Conservation (phyloP, 1,140 invertebrate species). For the Lamellibrachia luymesi region DNA sequence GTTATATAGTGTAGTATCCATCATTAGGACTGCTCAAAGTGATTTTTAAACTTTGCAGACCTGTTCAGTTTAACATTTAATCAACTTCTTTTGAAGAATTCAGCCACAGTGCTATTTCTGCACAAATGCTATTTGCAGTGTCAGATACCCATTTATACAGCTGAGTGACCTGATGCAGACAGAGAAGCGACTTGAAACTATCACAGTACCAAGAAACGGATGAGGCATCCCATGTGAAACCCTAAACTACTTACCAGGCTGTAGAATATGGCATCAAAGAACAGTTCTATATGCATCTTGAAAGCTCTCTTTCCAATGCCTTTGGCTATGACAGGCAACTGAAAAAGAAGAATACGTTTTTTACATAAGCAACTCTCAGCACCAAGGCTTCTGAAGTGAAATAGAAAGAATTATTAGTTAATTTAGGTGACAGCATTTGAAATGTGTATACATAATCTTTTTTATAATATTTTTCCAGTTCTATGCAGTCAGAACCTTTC, state of each 20-base stretch:
- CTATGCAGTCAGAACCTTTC: too few relatives aligned
- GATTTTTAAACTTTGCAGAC: too few relatives aligned
- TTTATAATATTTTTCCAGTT: too few relatives aligned
- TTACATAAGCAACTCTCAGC: not conserved
- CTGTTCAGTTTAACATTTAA: too few relatives aligned
- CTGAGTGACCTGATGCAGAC: conserved; percentile 8
- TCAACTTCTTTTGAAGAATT: too few relatives aligned
- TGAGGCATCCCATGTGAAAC: not conserved
- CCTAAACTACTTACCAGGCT: conserved; percentile 56
- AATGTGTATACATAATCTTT: not conserved
- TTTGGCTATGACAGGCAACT: conserved; percentile 59
- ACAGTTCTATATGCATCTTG: conserved; percentile 60
- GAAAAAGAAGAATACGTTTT: conserved; percentile 29
- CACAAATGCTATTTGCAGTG: too few relatives aligned
- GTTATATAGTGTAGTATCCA: too few relatives aligned
- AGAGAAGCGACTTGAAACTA: conserved; percentile 17
- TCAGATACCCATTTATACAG: not conserved
- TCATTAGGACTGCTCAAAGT: too few relatives aligned
- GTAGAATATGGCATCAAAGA: conserved; percentile 62
- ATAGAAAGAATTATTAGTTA: not conserved
- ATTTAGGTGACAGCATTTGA: not conserved
- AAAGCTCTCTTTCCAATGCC: conserved; percentile 61
- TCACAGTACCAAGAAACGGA: not conserved
- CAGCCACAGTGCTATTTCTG: too few relatives aligned
- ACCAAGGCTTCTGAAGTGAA: not conserved